Percentiles rank a stretch among this genome's conserved stretches.
These are phyloP conservation scores for Lutraria rhynchaena DNA, from an alignment of 1,140 invertebrate species.

Conservation along the genomic window DNA sequence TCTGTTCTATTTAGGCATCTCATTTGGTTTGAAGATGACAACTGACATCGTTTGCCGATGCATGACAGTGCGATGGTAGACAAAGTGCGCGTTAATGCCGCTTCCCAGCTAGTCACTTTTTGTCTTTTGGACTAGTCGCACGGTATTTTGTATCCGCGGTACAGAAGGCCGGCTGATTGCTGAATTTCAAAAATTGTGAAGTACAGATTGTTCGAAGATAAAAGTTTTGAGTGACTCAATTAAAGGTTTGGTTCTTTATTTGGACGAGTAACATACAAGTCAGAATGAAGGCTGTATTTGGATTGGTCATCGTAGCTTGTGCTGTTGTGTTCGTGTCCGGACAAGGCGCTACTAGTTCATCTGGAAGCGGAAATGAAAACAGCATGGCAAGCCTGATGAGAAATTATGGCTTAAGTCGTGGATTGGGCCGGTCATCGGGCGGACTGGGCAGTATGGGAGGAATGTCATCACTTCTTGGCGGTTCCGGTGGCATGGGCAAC, in stretches of 20 bases:
- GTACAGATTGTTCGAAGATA: too few species aligned
- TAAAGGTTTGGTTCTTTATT: neutral
- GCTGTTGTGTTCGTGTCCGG: neutral
- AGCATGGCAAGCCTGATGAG: neutral
- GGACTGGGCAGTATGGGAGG: neutral
- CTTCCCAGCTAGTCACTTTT: slow-evolving; percentile 7
- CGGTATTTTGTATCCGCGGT: neutral
- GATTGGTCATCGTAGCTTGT: neutral
- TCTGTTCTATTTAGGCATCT: neutral
- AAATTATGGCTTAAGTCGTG: neutral
- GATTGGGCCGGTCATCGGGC: neutral
- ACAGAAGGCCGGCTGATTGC: neutral
- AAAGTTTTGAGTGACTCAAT: neutral
- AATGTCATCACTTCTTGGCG: neutral
- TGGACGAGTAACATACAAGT: too few species aligned
- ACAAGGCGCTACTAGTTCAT: neutral
- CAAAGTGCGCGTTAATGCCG: neutral
- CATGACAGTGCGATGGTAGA: neutral
- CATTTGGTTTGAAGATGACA: neutral
- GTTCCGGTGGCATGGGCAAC: neutral
- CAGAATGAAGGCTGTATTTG: too few species aligned
- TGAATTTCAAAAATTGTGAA: too few species aligned
- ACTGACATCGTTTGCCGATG: neutral
- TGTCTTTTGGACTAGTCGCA: neutral
- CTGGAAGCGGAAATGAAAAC: neutral